A percentile compares a stretch with the other conserved stretches of the same genome.
Evolutionary conservation across 2,113 vertebrate genomes (phyloP).

Genomic region (Aptenodytes forsteri): DNA sequence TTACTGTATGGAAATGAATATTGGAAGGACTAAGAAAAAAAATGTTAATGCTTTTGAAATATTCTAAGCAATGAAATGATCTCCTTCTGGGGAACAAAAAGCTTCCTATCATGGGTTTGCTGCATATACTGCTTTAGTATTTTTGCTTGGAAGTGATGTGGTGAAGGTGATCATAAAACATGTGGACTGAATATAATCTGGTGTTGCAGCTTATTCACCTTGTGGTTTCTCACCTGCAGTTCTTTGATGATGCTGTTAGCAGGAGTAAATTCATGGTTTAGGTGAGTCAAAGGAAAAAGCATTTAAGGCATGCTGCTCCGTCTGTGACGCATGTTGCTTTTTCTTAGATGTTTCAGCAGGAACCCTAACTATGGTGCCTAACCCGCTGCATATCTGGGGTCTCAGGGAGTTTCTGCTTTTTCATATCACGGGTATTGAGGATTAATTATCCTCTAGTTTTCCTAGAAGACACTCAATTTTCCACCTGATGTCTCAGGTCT

Average conservation of each 20-base stretch:
- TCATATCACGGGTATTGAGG: background rate
- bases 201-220: background rate
- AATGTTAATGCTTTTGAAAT: background rate
- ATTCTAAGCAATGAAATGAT: background rate
- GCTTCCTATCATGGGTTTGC: background rate
- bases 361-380: background rate
- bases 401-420: background rate
- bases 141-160: background rate
- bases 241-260: background rate
- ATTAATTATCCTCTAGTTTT: background rate
- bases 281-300: background rate
- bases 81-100: background rate
- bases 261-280: background rate
- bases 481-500: background rate
- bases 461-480: background rate
- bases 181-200: background rate
- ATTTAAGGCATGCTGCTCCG: background rate
- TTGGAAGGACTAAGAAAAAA: background rate
- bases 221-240: background rate
- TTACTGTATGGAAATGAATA: background rate
- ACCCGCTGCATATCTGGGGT: background rate
- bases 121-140: accelerated
- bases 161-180: background rate
- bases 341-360: background rate
- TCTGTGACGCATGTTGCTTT: background rate